Percentiles rank a stretch among this genome's conserved stretches.
Conservation (phyloP, 2,888 invertebrate species). For the Endomychus coccineus region DNA sequence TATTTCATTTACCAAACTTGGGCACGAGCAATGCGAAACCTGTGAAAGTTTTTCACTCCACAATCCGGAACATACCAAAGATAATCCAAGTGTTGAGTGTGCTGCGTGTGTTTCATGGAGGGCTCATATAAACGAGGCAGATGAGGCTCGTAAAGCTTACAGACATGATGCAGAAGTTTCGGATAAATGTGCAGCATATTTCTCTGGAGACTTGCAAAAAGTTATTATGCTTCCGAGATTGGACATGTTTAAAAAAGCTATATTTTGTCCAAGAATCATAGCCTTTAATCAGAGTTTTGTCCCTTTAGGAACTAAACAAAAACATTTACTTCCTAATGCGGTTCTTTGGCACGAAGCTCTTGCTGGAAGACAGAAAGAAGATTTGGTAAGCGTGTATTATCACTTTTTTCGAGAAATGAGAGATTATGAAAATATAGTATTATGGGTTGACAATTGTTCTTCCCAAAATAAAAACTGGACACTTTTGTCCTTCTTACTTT, state of each 20-base stretch:
- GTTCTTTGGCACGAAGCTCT: slow-evolving; percentile 30
- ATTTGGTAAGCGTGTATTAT: slow-evolving; percentile 18
- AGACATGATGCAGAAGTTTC: not conserved
- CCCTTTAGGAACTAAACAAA: slow-evolving; percentile 20
- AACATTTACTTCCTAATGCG: slow-evolving; percentile 16
- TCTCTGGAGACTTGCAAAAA: slow-evolving; percentile 7
- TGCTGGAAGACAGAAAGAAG: slow-evolving; percentile 29
- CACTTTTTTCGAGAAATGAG: slow-evolving; percentile 13
- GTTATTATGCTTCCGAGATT: slow-evolving; percentile 22
- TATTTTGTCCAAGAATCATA: slow-evolving; percentile 21
- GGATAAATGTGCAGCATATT: not conserved
- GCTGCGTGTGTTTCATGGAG: slow-evolving; percentile 1
- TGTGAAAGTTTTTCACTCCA: slow-evolving; percentile 5
- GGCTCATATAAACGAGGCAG: not conserved
- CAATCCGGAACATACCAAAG: slow-evolving; percentile 1
- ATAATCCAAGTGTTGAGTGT: not conserved
- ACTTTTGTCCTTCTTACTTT: slow-evolving; percentile 18
- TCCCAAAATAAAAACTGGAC: slow-evolving; percentile 22
- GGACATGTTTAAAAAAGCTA: slow-evolving; percentile 21
- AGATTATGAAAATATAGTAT: slow-evolving; percentile 14
- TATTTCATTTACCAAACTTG: slow-evolving; percentile 10
- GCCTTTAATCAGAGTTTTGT: slow-evolving; percentile 26
- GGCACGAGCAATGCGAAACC: slow-evolving; percentile 7
- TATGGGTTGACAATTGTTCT: slow-evolving; percentile 22
- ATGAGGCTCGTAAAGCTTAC: not conserved